Conservation (phyloP, 2,888 invertebrate species). For the Himalopsyche kuldschensis region DNA sequence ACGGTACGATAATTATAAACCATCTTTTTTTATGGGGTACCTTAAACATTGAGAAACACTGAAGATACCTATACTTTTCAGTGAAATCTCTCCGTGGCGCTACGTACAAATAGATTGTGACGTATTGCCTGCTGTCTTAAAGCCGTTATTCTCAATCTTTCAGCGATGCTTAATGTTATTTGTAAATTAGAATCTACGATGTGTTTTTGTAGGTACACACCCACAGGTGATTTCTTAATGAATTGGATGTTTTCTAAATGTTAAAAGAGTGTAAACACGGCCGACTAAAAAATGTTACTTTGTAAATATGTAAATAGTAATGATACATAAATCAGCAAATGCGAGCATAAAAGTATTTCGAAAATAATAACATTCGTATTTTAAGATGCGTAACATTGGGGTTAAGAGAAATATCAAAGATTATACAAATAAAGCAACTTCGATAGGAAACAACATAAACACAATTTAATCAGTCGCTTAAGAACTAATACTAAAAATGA, state of each 20-base stretch:
- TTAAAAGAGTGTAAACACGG: background rate
- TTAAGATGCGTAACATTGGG: no score
- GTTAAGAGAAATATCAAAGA: no score
- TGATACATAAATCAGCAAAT: no score
- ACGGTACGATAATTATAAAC: no score
- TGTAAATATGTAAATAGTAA: no score
- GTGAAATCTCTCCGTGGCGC: background rate
- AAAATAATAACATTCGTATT: no score
- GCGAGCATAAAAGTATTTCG: no score
- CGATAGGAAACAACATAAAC: no score
- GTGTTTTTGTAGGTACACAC: background rate
- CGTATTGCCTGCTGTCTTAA: background rate
- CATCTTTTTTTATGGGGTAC: no score
- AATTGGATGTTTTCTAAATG: background rate
- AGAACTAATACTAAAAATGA: no score
- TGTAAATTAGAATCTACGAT: background rate
- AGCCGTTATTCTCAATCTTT: background rate
- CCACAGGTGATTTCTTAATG: background rate
- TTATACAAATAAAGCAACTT: no score
- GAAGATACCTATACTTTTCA: background rate
- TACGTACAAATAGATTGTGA: background rate
- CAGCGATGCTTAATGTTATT: background rate
- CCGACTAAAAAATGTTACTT: background rate
- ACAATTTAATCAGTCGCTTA: no score
- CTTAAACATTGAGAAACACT: background rate